A percentile compares a stretch with the other conserved stretches of the same genome.
Conservation (phyloP, 2,113 vertebrate species). For the Rallus limicola region DNA sequence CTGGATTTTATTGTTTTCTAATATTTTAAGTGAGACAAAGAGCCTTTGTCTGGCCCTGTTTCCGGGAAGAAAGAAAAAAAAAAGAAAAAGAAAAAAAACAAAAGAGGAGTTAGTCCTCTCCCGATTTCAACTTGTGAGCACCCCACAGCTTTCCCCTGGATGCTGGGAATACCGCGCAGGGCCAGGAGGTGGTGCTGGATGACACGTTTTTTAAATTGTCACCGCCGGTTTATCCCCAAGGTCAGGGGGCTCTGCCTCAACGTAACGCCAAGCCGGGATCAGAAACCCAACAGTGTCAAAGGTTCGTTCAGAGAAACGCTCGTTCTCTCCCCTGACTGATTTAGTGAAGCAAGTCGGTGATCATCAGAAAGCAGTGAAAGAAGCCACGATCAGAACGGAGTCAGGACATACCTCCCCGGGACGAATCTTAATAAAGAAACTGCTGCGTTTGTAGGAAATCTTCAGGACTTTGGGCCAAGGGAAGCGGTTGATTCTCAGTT, state of each 20-base stretch:
- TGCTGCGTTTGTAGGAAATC: constrained; percentile 97
- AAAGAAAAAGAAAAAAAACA: too few relatives aligned
- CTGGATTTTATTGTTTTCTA: too few relatives aligned
- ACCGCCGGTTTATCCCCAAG: background rate
- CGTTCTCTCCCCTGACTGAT: rapidly evolving
- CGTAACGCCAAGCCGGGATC: too few relatives aligned
- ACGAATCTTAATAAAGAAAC: constrained; percentile 97
- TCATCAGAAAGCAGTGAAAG: background rate
- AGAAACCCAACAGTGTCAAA: background rate
- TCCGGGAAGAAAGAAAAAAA: background rate
- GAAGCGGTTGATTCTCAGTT: constrained; percentile 97
- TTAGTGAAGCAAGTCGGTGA: background rate
- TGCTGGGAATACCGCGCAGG: background rate
- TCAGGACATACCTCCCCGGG: constrained; percentile 86
- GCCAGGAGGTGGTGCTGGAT: constrained; percentile 58
- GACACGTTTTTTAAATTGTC: background rate
- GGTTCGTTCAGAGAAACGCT: rapidly evolving
- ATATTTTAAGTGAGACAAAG: background rate
- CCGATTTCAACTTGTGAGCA: background rate
- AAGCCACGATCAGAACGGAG: background rate
- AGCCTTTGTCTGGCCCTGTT: background rate
- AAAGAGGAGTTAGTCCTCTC: background rate
- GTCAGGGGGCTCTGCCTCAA: background rate
- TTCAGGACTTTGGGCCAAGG: constrained; percentile 99
- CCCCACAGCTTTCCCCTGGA: background rate